Evolutionary conservation across 2,888 invertebrate species (phyloP).

Genomic region (Hoplodrina blanda): DNA sequence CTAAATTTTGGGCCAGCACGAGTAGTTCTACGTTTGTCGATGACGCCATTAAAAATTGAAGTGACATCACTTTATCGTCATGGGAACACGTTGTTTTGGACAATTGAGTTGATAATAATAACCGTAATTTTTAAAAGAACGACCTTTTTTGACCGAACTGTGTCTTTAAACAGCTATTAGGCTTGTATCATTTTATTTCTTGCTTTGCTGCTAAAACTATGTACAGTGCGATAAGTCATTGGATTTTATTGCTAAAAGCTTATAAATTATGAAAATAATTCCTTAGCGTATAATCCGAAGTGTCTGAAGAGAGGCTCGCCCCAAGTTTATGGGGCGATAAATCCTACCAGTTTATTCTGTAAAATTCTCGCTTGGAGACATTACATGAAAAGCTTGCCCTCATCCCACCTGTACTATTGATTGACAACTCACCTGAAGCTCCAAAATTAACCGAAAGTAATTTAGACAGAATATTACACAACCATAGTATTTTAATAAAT

Average conservation of each 20-base stretch:
- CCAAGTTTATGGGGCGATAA: too few species aligned
- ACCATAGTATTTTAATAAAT: too few species aligned
- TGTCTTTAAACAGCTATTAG: neutral
- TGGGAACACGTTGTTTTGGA: constrained; percentile 24
- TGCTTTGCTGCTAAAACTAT: neutral
- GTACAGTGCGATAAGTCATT: neutral
- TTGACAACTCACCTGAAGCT: too few species aligned
- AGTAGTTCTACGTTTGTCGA: constrained; percentile 14
- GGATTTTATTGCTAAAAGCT: neutral
- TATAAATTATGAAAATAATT: neutral
- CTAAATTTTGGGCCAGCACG: constrained; percentile 13
- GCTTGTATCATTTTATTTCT: too few species aligned
- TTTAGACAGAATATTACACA: too few species aligned
- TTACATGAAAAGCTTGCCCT: too few species aligned
- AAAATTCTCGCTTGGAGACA: too few species aligned
- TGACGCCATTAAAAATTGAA: constrained; percentile 28
- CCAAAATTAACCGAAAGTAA: too few species aligned
- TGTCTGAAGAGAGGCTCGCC: too few species aligned
- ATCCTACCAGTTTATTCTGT: too few species aligned
- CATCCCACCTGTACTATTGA: too few species aligned
- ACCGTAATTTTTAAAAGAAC: constrained; percentile 3
- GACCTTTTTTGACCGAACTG: neutral
- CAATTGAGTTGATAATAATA: constrained; percentile 12
- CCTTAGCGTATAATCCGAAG: too few species aligned
- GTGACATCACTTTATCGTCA: constrained; percentile 38